Percentiles rank a stretch among this genome's conserved stretches.
Evolutionary conservation across 2,888 invertebrate species (phyloP).

Genomic region (Pogonocherus hispidulus): DNA sequence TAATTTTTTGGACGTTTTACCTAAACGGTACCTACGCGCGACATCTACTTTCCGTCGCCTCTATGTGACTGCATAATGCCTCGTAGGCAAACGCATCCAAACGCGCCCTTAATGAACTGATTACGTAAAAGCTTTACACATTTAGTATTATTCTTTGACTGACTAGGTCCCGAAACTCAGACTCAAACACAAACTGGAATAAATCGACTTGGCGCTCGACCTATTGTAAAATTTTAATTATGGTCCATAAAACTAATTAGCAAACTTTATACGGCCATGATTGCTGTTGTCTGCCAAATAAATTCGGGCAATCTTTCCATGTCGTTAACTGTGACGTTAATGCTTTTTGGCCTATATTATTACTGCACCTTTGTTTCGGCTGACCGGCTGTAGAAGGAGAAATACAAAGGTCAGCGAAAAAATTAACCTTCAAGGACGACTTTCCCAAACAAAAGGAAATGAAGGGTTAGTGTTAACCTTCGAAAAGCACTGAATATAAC

Average conservation of each 20-base stretch:
- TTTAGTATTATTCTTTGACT: no score
- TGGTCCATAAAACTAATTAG: conserved; percentile 12
- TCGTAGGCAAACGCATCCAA: no score
- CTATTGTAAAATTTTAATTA: conserved; percentile 14
- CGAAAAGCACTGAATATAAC: no score
- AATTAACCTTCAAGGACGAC: conserved; percentile 9
- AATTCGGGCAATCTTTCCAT: conserved; percentile 23
- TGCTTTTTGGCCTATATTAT: conserved; percentile 14
- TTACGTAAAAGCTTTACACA: no score
- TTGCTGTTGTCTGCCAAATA: conserved; percentile 11
- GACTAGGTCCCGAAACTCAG: no score
- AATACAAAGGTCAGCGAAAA: conserved; percentile 13
- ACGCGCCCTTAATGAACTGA: no score
- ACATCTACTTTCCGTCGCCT: no score
- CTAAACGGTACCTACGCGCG: no score
- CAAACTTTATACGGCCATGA: conserved; percentile 23
- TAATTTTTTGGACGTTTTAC: no score
- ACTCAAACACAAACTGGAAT: no score
- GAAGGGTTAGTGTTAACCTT: not conserved
- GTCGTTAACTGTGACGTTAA: conserved; percentile 24
- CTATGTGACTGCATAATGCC: no score
- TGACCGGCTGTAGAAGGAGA: not conserved
- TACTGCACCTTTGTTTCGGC: conserved; percentile 5
- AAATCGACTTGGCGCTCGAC: no score
- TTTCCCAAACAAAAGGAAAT: conserved; percentile 15